These are phyloP conservation scores for Campoplex capitator DNA, from an alignment of 2,888 invertebrate genomes.

Conservation along the genomic window DNA sequence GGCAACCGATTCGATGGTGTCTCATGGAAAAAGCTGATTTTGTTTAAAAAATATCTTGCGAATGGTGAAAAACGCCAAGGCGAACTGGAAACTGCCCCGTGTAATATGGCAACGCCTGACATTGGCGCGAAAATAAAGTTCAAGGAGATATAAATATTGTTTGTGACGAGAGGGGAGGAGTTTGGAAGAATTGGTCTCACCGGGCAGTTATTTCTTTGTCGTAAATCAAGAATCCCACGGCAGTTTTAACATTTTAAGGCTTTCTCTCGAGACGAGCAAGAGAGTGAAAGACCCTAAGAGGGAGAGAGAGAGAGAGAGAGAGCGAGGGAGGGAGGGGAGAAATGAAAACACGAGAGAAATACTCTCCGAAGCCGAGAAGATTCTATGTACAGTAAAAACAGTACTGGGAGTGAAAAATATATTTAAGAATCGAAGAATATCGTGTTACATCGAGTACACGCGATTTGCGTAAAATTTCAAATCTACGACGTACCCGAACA, in stretches of 20 bases:
- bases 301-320: too few species aligned
- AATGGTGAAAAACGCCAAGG: conserved; percentile 3
- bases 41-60: background rate
- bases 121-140: conserved; percentile 59
- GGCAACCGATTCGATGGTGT: background rate
- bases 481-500: conserved; percentile 30
- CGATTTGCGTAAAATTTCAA: conserved; percentile 57
- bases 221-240: conserved; percentile 69
- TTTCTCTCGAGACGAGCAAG: conserved; percentile 65
- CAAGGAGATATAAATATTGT: conserved; percentile 65
- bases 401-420: conserved; percentile 22
- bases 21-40: background rate
- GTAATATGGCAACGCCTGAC: conserved; percentile 40
- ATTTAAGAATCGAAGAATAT: conserved; percentile 53
- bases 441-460: conserved; percentile 38
- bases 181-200: conserved; percentile 51
- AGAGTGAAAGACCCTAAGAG: background rate
- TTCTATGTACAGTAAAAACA: conserved; percentile 14
- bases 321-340: background rate
- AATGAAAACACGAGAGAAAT: background rate
- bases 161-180: conserved; percentile 45
- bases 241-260: conserved; percentile 68
- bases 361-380: conserved; percentile 31
- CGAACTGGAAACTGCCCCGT: background rate
- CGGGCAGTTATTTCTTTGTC: conserved; percentile 62